These are phyloP conservation scores for Meloidogyne hapla DNA, from an alignment of 1,140 invertebrate genomes.

Conservation along the genomic window DNA sequence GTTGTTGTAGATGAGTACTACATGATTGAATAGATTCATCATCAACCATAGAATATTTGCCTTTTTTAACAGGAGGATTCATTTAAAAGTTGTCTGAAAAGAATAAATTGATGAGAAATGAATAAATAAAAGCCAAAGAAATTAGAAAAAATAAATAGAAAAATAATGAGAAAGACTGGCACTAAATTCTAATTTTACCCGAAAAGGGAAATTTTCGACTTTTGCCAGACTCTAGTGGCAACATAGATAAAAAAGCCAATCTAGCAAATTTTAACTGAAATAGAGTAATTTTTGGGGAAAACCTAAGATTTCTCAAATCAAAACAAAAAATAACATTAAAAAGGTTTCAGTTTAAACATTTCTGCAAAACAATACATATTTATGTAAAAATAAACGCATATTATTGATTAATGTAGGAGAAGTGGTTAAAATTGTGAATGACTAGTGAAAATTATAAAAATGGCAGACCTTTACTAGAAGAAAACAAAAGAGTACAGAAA, in stretches of 20 bases:
- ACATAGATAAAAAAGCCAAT: too few species aligned
- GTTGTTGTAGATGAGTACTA: constrained; percentile 8
- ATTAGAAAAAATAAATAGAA: too few species aligned
- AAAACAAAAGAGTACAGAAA: not conserved
- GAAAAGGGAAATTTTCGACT: too few species aligned
- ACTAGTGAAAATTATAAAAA: not conserved
- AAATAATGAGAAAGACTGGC: too few species aligned
- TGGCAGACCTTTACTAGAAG: not conserved
- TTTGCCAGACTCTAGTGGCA: too few species aligned
- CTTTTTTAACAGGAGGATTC: not conserved
- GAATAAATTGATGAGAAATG: too few species aligned
- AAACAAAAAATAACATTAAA: too few species aligned
- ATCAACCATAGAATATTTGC: constrained; percentile 5
- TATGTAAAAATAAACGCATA: not conserved
- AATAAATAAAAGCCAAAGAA: not conserved
- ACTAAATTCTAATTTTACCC: too few species aligned
- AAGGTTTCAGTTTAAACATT: not conserved
- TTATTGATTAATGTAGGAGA: not conserved
- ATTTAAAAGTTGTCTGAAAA: not conserved
- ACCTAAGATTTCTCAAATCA: too few species aligned
- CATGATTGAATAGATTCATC: constrained; percentile 5
- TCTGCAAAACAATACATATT: not conserved
- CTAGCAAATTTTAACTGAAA: too few species aligned
- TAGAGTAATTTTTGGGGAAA: too few species aligned
- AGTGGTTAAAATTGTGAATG: not conserved